Conservation (phyloP, 1,140 invertebrate species). For the Aricia agestis region DNA sequence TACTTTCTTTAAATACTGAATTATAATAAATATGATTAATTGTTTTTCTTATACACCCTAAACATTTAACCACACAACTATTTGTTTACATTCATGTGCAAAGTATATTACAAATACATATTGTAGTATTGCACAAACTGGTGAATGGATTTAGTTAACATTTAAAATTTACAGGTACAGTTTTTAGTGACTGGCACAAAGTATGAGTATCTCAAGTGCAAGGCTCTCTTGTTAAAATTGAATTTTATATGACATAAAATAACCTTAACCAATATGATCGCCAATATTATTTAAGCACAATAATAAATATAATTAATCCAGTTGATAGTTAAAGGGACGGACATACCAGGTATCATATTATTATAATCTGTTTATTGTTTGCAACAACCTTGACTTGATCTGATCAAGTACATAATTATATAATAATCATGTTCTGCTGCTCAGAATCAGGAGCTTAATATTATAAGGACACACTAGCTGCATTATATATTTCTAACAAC, state of each 20-base stretch:
- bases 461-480: slow-evolving; percentile 54
- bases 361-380: neutral
- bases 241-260: no score
- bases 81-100: neutral
- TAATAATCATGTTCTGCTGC: neutral
- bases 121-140: neutral
- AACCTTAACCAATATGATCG: no score
- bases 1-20: slow-evolving; percentile 14
- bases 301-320: no score
- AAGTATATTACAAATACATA: no score
- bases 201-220: neutral
- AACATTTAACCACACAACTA: neutral
- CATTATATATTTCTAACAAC: slow-evolving; percentile 39
- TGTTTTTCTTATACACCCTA: neutral
- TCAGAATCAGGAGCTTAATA: neutral
- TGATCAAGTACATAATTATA: neutral
- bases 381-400: neutral
- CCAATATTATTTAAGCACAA: no score
- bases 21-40: slow-evolving; percentile 11
- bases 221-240: no score
- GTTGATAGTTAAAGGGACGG: no score
- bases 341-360: no score
- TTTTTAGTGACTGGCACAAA: neutral
- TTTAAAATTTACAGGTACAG: neutral
- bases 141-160: neutral